phyloP scores from a whole-genome alignment of 2,113 vertebrate genomes.

The Aplodontia rufa region DNA sequence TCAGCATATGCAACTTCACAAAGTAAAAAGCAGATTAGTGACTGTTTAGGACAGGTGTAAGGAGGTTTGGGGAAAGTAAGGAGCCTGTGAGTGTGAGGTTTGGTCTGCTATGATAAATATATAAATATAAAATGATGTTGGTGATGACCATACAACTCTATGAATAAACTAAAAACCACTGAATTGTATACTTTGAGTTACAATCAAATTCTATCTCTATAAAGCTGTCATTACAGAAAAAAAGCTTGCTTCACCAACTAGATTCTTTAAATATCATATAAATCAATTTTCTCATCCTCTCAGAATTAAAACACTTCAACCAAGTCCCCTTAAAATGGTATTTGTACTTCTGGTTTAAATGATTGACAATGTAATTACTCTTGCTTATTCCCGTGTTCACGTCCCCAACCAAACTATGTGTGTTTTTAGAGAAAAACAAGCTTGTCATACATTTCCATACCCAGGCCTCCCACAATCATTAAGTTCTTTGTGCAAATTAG shows the following conservation, averaged over 20 bases:
- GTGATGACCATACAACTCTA: neutral
- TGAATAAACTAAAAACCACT: neutral
- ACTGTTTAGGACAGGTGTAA: neutral
- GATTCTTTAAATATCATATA: neutral
- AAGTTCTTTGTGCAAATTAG: neutral
- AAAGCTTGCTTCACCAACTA: neutral
- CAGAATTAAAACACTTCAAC: neutral
- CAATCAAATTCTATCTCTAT: neutral
- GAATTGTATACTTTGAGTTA: neutral
- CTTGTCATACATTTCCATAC: neutral
- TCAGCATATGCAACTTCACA: neutral
- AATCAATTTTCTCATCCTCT: neutral
- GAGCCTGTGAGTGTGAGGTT: neutral
- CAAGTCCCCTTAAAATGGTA: neutral
- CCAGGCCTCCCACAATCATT: neutral
- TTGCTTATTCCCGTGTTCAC: neutral
- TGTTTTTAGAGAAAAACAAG: slow-evolving; percentile 47
- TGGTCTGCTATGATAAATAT: neutral
- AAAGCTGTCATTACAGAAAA: neutral
- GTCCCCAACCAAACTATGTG: neutral
- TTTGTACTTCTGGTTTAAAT: neutral
- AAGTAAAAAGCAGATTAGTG: neutral
- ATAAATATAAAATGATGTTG: neutral
- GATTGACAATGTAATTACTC: neutral
- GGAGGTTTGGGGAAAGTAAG: neutral